Percentiles rank a stretch among this genome's conserved stretches.
phyloP scores from a whole-genome alignment of 2,797 vertebrate species.

The Typhlichthys eigenmanni region DNA sequence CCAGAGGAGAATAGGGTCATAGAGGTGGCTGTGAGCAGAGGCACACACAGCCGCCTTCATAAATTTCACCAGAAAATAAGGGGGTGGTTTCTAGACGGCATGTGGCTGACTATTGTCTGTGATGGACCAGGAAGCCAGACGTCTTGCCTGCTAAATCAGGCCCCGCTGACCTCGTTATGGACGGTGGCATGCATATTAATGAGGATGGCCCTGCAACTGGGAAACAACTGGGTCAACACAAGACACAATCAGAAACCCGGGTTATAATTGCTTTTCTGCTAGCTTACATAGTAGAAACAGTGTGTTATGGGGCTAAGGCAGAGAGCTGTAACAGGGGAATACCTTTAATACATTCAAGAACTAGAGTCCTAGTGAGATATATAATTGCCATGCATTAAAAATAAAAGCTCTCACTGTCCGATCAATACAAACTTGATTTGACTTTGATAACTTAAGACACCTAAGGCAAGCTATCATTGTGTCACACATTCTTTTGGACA shows the following conservation, averaged over 20 bases:
- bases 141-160: constrained; percentile 70
- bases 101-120: constrained; percentile 77
- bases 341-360: too few species aligned
- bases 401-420: too few species aligned
- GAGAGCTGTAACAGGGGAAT: too few species aligned
- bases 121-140: constrained; percentile 71
- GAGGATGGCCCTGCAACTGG: constrained; percentile 64
- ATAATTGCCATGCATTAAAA: too few species aligned
- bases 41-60: constrained; percentile 70
- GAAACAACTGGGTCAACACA: constrained; percentile 61
- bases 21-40: constrained; percentile 76
- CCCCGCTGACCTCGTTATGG: constrained; percentile 76
- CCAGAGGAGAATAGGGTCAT: constrained; percentile 79
- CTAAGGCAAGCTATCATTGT: neutral
- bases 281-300: constrained; percentile 1
- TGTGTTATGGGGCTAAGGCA: neutral
- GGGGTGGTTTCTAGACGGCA: constrained; percentile 78
- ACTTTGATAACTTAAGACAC: too few species aligned
- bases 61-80: constrained; percentile 73
- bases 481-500: constrained; percentile 36
- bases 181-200: constrained; percentile 76
- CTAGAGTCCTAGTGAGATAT: too few species aligned
- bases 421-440: too few species aligned
- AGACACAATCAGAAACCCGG: constrained; percentile 39
- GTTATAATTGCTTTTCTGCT: constrained; percentile 15